Conservation (phyloP, 2,888 invertebrate genomes). For the Cetonia aurata region DNA sequence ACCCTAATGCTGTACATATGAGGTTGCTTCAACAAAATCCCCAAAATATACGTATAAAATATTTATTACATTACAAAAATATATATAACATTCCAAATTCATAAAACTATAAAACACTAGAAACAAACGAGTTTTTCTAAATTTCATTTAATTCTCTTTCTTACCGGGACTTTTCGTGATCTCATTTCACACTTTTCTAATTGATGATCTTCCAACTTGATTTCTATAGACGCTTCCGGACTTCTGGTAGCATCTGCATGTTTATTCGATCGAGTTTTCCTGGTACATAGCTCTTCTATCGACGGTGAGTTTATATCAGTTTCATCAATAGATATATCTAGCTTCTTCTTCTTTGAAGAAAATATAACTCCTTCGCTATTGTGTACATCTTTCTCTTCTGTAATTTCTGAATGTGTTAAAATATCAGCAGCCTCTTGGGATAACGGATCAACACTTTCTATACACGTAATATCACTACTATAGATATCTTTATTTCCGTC, state of each 20-base stretch:
- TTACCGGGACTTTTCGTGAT: slow-evolving; percentile 30
- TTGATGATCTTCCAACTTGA: slow-evolving; percentile 24
- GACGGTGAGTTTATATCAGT: not conserved
- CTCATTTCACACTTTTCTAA: slow-evolving; percentile 34
- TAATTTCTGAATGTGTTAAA: slow-evolving; percentile 19
- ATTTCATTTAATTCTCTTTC: slow-evolving; percentile 36
- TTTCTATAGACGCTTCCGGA: slow-evolving; percentile 29
- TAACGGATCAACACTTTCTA: slow-evolving; percentile 29
- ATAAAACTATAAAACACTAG: slow-evolving; percentile 29
- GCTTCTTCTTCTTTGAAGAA: slow-evolving; percentile 14
- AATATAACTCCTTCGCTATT: slow-evolving; percentile 9
- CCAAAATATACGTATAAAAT: not conserved
- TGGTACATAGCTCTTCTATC: slow-evolving; percentile 41
- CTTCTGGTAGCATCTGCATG: slow-evolving; percentile 21
- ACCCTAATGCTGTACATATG: no score
- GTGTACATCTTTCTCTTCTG: slow-evolving; percentile 25
- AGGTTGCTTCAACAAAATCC: no score
- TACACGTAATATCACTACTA: slow-evolving; percentile 33
- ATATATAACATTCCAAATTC: slow-evolving; percentile 19
- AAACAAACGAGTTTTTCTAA: slow-evolving; percentile 1
- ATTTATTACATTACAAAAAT: slow-evolving; percentile 28
- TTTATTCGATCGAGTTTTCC: slow-evolving; percentile 49
- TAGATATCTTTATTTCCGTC: slow-evolving; percentile 42
- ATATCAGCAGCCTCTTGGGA: slow-evolving; percentile 21
- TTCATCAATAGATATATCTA: slow-evolving; percentile 6